Conservation (phyloP, 2,797 vertebrate genomes). For the Melanotaenia boesemani region DNA sequence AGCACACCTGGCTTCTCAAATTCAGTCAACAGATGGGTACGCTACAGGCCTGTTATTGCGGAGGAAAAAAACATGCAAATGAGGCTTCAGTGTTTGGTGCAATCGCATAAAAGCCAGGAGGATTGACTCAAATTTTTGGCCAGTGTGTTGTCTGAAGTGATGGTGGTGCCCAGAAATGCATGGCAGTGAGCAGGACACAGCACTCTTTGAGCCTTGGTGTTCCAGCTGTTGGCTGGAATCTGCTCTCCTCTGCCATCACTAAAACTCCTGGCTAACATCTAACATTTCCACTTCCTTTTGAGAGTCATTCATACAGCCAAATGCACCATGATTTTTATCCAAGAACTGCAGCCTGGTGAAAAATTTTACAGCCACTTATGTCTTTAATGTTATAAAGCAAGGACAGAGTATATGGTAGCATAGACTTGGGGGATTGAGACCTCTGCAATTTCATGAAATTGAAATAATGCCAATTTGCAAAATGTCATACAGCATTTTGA, state of each 20-base stretch:
- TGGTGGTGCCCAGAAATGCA: conserved; percentile 36
- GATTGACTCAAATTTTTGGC: conserved; percentile 40
- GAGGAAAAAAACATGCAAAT: conserved; percentile 42
- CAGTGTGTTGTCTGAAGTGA: conserved; percentile 26
- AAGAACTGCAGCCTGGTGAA: conserved; percentile 4
- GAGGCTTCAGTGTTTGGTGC: conserved; percentile 42
- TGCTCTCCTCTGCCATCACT: conserved; percentile 12
- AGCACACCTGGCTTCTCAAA: conserved; percentile 69
- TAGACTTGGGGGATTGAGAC: not conserved
- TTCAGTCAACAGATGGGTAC: conserved; percentile 64
- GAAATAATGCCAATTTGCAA: conserved; percentile 20
- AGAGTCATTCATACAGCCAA: conserved; percentile 20
- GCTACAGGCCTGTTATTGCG: conserved; percentile 45
- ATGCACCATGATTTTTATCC: conserved; percentile 33
- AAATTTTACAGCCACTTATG: not conserved
- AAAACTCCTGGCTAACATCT: conserved; percentile 31
- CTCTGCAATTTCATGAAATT: conserved; percentile 47
- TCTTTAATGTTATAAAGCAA: conserved; percentile 9
- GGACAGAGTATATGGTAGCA: not conserved
- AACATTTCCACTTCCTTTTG: conserved; percentile 18
- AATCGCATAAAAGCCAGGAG: conserved; percentile 36
- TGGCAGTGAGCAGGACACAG: conserved; percentile 2
- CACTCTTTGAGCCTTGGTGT: conserved; percentile 29
- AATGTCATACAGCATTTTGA: conserved; percentile 36
- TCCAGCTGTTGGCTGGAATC: conserved; percentile 47